Percentiles rank a stretch among this genome's conserved stretches.
These are phyloP conservation scores for Heliconius ethilla DNA, from an alignment of 2,888 invertebrate genomes.

Conservation along the genomic window DNA sequence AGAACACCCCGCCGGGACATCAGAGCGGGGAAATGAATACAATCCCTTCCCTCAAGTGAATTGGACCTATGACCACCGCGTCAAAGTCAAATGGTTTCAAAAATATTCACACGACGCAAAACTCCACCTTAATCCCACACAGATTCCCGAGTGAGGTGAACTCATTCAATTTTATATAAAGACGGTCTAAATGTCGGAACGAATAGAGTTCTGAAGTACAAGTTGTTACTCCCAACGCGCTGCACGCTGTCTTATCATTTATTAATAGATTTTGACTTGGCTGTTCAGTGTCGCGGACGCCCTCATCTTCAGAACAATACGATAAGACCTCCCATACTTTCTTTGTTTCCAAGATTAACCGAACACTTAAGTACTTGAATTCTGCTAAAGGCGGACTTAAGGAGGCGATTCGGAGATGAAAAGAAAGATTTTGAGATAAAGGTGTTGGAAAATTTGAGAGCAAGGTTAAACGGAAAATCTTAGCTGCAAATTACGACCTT, in stretches of 20 bases:
- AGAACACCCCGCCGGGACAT: no score
- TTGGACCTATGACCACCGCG: no score
- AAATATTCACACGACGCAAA: background rate
- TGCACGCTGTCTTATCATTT: slow-evolving; percentile 17
- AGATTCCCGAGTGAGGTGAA: background rate
- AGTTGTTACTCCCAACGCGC: background rate
- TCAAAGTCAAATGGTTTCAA: no score
- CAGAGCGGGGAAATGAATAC: no score
- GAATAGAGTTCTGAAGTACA: background rate
- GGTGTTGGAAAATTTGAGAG: slow-evolving; percentile 35
- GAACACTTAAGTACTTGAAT: slow-evolving; percentile 39
- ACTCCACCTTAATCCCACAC: background rate
- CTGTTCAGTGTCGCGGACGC: slow-evolving; percentile 11
- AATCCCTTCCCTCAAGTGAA: no score
- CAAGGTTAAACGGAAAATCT: slow-evolving; percentile 28
- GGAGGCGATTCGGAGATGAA: slow-evolving; percentile 42
- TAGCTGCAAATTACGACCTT: slow-evolving; percentile 3
- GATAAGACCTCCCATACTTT: slow-evolving; percentile 38
- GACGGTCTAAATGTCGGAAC: background rate
- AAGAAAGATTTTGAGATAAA: slow-evolving; percentile 43
- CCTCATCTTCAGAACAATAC: slow-evolving; percentile 36
- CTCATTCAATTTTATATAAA: slow-evolving; percentile 7
- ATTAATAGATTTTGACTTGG: slow-evolving; percentile 28
- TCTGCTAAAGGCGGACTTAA: slow-evolving; percentile 36
- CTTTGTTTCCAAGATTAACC: slow-evolving; percentile 45